Evolutionary conservation across 2,113 vertebrate genomes (phyloP).

Genomic region (Pimephales promelas): DNA sequence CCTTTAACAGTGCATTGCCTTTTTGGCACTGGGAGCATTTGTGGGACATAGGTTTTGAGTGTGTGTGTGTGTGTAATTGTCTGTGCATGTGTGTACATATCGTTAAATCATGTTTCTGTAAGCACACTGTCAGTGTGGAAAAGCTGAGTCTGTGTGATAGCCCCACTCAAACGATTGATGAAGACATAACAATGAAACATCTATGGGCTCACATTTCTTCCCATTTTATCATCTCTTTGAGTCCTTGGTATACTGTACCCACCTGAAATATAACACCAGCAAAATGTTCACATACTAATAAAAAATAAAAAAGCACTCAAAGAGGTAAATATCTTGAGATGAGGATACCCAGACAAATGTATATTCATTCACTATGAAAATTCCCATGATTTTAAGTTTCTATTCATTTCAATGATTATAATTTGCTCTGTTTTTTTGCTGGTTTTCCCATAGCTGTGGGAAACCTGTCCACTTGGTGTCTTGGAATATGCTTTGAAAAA

Average conservation of each 20-base stretch:
- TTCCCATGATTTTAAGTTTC: neutral
- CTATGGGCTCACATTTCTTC: neutral
- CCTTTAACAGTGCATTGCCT: conserved; percentile 53
- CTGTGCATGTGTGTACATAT: conserved; percentile 11
- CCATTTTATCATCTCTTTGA: neutral
- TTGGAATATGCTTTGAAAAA: neutral
- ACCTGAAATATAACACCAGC: neutral
- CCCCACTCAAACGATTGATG: neutral
- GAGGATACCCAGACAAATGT: neutral
- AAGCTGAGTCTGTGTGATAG: conserved; percentile 15
- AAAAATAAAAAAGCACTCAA: neutral
- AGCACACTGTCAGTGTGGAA: conserved; percentile 1
- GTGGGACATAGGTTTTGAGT: conserved; percentile 22
- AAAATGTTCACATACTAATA: neutral
- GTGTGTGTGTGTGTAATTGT: conserved; percentile 14
- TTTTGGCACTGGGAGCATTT: neutral
- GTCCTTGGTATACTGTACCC: neutral
- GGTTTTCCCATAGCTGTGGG: neutral
- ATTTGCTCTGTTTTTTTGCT: neutral
- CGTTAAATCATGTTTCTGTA: conserved; percentile 33
- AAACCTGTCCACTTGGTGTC: neutral
- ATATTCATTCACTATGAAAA: neutral
- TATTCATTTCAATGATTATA: neutral
- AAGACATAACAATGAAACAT: too few relatives aligned
- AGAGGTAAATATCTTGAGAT: neutral